Percentiles rank a stretch among this genome's conserved stretches.
These are phyloP conservation scores for Sphecodes monilicornis DNA, from an alignment of 2,888 invertebrate genomes.

Conservation along the genomic window DNA sequence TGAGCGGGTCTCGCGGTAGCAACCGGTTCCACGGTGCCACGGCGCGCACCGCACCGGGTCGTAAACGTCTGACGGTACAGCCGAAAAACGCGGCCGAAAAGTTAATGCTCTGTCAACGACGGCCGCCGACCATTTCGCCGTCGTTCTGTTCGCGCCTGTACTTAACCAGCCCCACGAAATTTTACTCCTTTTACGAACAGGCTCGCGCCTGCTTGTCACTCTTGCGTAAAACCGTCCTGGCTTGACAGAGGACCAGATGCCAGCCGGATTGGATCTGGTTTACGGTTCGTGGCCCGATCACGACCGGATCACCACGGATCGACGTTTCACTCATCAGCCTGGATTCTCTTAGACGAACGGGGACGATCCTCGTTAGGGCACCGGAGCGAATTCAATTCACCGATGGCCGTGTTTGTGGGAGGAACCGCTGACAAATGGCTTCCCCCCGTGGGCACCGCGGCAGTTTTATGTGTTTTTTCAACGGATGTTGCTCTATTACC, in stretches of 20 bases:
- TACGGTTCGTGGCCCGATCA: slow-evolving; percentile 7
- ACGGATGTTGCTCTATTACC: neutral
- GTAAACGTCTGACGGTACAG: slow-evolving; percentile 60
- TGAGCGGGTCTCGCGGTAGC: slow-evolving; percentile 51
- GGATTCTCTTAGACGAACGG: neutral
- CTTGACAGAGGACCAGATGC: slow-evolving; percentile 3
- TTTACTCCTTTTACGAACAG: slow-evolving; percentile 43
- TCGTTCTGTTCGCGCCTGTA: slow-evolving; percentile 10
- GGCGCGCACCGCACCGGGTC: slow-evolving; percentile 33
- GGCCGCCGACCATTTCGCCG: slow-evolving; percentile 40
- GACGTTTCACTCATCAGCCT: neutral
- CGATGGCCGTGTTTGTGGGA: neutral
- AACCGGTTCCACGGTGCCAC: slow-evolving; percentile 57
- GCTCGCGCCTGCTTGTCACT: slow-evolving; percentile 23
- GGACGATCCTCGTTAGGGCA: slow-evolving; percentile 1
- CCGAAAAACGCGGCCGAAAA: slow-evolving; percentile 46
- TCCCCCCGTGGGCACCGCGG: neutral
- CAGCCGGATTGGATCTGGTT: slow-evolving; percentile 10
- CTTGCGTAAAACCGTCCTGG: slow-evolving; percentile 26
- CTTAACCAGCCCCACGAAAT: slow-evolving; percentile 19
- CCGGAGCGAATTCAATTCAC: neutral
- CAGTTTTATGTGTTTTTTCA: neutral
- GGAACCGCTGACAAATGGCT: slow-evolving; percentile 1
- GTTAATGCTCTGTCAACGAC: slow-evolving; percentile 64
- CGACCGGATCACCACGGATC: neutral